These are phyloP conservation scores for Leistus spinibarbis DNA, from an alignment of 2,888 invertebrate genomes.

Conservation along the genomic window DNA sequence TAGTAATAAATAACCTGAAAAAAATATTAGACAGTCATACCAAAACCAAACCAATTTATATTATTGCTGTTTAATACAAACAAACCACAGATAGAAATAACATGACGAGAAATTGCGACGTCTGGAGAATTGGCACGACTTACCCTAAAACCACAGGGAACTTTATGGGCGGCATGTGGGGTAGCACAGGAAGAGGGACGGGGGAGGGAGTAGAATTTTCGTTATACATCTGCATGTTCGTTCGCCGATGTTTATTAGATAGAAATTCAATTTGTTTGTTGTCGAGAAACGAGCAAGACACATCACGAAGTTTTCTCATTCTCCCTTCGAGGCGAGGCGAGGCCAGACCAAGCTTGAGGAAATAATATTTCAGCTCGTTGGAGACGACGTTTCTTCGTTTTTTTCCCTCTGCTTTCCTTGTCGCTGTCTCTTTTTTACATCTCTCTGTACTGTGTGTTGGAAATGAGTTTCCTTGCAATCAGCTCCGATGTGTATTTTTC, in stretches of 20 bases:
- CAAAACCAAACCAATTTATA: no score
- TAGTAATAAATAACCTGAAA: no score
- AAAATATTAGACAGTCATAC: no score
- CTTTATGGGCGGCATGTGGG: not conserved
- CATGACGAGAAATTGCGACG: not conserved
- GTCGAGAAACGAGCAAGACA: not conserved
- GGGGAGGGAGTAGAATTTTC: not conserved
- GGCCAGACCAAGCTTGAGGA: not conserved
- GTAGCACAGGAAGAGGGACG: not conserved
- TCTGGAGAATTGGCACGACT: conserved; percentile 16
- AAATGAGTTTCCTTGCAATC: conserved; percentile 11
- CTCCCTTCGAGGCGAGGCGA: not conserved
- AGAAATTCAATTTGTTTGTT: conserved; percentile 19
- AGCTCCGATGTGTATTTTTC: conserved; percentile 1
- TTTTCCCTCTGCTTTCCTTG: not conserved
- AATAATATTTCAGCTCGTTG: conserved; percentile 13
- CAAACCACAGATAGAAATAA: no score
- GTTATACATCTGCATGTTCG: not conserved
- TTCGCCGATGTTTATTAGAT: conserved; percentile 9
- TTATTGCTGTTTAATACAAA: no score
- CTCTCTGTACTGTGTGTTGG: not conserved
- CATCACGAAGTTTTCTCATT: not conserved
- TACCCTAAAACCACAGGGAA: not conserved
- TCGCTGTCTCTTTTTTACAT: not conserved
- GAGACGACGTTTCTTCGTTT: no score